A percentile compares a stretch with the other conserved stretches of the same genome.
These are phyloP conservation scores for Glossophaga mutica DNA, from an alignment of 2,797 vertebrate genomes.

Conservation along the genomic window DNA sequence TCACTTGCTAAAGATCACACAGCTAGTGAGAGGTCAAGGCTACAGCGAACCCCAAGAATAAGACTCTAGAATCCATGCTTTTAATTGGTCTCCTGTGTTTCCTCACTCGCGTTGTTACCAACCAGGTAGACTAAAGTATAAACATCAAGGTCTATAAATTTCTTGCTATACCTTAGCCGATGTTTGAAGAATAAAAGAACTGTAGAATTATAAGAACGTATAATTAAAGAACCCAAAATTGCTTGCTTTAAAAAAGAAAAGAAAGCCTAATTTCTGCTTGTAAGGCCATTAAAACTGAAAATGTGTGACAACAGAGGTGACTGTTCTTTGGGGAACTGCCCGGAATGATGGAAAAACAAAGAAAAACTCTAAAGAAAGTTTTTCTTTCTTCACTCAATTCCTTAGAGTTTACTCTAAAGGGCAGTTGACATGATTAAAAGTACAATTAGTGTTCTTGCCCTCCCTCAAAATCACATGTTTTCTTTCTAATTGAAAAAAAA, in stretches of 20 bases:
- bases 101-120: neutral
- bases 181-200: constrained; percentile 45
- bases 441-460: constrained; percentile 20
- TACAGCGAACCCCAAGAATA: neutral
- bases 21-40: neutral
- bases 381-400: neutral
- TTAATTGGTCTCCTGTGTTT: neutral
- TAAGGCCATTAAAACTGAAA: constrained; percentile 55
- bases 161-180: neutral
- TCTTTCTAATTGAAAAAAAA: constrained; percentile 15
- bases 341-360: constrained; percentile 13
- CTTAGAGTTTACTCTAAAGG: constrained; percentile 14
- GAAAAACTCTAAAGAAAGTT: neutral
- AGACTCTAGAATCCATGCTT: neutral
- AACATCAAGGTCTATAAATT: neutral
- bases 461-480: neutral
- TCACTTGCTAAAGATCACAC: neutral
- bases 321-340: constrained; percentile 11
- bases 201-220: neutral
- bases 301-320: neutral
- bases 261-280: neutral
- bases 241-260: neutral
- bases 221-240: constrained; percentile 36
- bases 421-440: neutral
- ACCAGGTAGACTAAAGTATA: neutral